Conservation (phyloP, 2,888 invertebrate species). For the Bellardia bayeri region DNA sequence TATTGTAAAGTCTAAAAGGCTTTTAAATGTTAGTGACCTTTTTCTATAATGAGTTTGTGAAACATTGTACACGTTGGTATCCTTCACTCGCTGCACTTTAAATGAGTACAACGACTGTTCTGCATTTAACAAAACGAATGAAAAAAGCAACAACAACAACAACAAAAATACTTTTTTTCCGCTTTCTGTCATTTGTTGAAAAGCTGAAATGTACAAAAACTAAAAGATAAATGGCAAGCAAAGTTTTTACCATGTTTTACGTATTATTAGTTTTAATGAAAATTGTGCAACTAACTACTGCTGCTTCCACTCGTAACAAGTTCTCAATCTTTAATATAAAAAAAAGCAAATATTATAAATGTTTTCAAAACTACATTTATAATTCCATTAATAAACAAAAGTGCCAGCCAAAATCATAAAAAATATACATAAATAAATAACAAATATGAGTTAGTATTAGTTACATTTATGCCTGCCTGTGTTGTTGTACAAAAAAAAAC, state of each 20-base stretch:
- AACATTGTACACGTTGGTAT: conserved; percentile 26
- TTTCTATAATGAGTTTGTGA: conserved; percentile 47
- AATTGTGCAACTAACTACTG: conserved; percentile 29
- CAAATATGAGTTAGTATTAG: conserved; percentile 9
- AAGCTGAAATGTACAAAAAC: not conserved
- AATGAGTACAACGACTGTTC: conserved; percentile 34
- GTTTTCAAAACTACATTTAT: conserved; percentile 49
- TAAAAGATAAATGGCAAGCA: conserved; percentile 9
- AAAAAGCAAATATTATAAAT: conserved; percentile 14
- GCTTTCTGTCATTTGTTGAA: conserved; percentile 6
- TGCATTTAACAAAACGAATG: not conserved
- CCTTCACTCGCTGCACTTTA: conserved; percentile 21
- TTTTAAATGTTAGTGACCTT: conserved; percentile 71
- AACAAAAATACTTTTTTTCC: not conserved
- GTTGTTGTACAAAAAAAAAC: not conserved
- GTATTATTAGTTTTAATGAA: conserved; percentile 22
- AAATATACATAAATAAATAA: conserved; percentile 23
- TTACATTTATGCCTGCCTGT: not conserved
- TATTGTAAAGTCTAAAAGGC: conserved; percentile 56
- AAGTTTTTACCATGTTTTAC: conserved; percentile 17
- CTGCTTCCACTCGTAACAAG: not conserved
- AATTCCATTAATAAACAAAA: conserved; percentile 62
- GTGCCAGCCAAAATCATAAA: conserved; percentile 42
- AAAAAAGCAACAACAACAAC: conserved; percentile 5
- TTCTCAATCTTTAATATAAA: not conserved